These are phyloP conservation scores for Saccopteryx leptura DNA, from an alignment of 2,113 vertebrate species.

Conservation along the genomic window DNA sequence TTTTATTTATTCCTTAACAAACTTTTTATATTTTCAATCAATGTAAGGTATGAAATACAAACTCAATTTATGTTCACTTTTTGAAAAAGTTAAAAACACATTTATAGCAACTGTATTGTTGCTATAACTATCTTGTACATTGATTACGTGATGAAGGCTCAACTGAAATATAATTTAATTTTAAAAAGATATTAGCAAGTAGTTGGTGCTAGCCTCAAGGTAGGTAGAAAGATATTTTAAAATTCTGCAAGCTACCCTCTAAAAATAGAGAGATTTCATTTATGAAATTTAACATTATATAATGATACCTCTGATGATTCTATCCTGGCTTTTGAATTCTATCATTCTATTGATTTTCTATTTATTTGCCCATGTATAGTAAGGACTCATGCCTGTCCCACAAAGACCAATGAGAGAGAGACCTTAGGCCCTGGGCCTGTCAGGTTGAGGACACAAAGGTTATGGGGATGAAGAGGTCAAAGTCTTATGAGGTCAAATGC, in stretches of 20 bases:
- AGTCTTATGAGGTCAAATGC: neutral
- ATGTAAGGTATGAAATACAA: conserved; percentile 19
- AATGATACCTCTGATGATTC: neutral
- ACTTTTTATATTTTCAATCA: neutral
- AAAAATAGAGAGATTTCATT: neutral
- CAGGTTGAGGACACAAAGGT: neutral
- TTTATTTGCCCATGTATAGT: neutral
- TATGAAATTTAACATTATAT: neutral
- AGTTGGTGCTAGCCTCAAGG: neutral
- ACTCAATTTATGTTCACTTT: neutral
- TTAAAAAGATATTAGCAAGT: neutral
- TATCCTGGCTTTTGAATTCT: neutral
- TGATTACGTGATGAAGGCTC: neutral
- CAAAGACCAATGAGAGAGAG: neutral
- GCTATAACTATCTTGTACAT: neutral
- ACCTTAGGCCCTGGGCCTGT: neutral
- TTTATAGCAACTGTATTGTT: neutral
- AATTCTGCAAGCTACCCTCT: neutral
- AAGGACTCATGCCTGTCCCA: neutral
- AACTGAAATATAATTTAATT: neutral
- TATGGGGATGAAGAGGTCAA: neutral
- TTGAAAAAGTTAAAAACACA: neutral
- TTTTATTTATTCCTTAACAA: neutral
- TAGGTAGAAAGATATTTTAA: neutral
- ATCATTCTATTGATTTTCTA: neutral